Evolutionary conservation across 1,140 invertebrate species (phyloP).

Genomic region (Drosophila melanica): DNA sequence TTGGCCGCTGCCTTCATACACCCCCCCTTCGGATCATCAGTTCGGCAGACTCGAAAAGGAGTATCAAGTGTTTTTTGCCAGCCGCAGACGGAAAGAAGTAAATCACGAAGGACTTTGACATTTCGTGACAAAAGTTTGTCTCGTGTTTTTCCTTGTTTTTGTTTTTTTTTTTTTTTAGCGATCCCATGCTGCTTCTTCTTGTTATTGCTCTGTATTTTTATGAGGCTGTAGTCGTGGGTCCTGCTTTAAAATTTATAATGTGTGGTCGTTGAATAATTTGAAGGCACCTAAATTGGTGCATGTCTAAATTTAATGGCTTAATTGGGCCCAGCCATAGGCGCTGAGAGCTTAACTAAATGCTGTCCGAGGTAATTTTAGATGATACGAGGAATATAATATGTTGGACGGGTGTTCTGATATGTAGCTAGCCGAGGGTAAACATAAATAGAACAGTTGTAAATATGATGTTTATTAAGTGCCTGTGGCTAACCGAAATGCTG

Average conservation of each 20-base stretch:
- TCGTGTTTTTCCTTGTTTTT: slow-evolving; percentile 10
- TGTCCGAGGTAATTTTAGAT: neutral
- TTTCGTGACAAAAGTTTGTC: slow-evolving; percentile 71
- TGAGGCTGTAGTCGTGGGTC: slow-evolving; percentile 17
- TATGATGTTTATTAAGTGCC: too few relatives aligned
- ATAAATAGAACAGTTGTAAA: too few relatives aligned
- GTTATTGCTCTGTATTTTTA: slow-evolving; percentile 52
- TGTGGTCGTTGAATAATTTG: slow-evolving; percentile 82
- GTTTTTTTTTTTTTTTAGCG: neutral
- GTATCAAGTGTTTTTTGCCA: slow-evolving; percentile 40
- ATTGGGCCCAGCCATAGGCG: slow-evolving; percentile 45
- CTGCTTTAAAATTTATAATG: slow-evolving; percentile 79
- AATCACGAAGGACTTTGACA: slow-evolving; percentile 74
- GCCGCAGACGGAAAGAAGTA: slow-evolving; percentile 57
- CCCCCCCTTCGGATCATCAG: neutral
- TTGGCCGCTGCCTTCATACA: too few relatives aligned
- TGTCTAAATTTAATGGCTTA: slow-evolving; percentile 81
- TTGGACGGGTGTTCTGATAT: neutral
- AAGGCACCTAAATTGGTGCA: slow-evolving; percentile 79
- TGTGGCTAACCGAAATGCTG: neutral
- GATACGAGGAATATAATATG: too few relatives aligned
- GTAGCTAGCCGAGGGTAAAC: neutral
- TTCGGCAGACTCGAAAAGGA: slow-evolving; percentile 27
- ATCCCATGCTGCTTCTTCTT: neutral
- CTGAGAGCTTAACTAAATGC: neutral